Conservation (phyloP, 2,888 invertebrate species). For the Ormyrus thymus region DNA sequence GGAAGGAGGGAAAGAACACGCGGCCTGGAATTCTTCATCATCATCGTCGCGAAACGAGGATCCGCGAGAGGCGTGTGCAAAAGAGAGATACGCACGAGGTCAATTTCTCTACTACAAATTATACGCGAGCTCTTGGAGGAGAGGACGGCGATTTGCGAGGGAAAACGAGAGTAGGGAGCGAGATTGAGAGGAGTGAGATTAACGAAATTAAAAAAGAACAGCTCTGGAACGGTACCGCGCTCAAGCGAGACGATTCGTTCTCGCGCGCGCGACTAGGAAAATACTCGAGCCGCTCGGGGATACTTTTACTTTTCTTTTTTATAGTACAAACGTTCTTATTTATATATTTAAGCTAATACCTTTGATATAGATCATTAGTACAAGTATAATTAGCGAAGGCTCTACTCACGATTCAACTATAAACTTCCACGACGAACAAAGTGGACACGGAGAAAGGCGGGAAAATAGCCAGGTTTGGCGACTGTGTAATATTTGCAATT, state of each 20-base stretch:
- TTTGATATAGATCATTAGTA: constrained; percentile 63
- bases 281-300: constrained; percentile 56
- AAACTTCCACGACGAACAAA: constrained; percentile 55
- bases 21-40: background rate
- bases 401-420: constrained; percentile 74
- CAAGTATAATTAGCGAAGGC: constrained; percentile 68
- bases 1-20: background rate
- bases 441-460: background rate
- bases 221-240: constrained; percentile 21
- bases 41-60: no score
- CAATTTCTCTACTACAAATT: constrained; percentile 53
- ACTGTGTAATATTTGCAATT: constrained; percentile 20
- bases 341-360: constrained; percentile 66
- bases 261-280: constrained; percentile 11
- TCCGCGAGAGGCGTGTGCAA: no score
- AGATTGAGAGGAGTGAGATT: constrained; percentile 28
- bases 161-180: background rate
- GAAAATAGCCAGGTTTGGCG: constrained; percentile 9
- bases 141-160: constrained; percentile 19
- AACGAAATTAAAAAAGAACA: background rate
- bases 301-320: constrained; percentile 68
- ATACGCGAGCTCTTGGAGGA: constrained; percentile 40
- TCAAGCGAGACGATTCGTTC: constrained; percentile 10
- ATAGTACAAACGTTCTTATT: constrained; percentile 71
- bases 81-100: constrained; percentile 32